phyloP scores from a whole-genome alignment of 2,113 vertebrate species.

The Lepus americanus region DNA sequence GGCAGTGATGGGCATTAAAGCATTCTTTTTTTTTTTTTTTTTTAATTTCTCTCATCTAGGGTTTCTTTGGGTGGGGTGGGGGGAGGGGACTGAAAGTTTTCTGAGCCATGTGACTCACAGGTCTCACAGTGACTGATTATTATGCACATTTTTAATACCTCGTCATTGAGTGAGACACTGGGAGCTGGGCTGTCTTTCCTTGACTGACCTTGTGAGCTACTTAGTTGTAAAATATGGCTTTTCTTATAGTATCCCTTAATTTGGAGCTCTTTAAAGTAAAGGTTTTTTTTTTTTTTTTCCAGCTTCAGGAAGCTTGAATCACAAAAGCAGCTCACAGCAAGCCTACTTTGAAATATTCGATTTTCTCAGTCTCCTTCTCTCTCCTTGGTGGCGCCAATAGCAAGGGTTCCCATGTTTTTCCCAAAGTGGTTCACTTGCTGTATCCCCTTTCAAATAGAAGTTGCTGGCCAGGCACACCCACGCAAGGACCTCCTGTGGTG shows the following conservation, averaged over 20 bases:
- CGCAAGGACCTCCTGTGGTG: background rate
- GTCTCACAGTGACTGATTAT: background rate
- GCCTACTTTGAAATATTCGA: background rate
- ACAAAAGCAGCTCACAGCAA: slow-evolving; percentile 19
- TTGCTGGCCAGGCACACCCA: background rate
- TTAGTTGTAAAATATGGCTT: slow-evolving; percentile 55
- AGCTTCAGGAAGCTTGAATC: background rate
- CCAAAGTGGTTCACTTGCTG: background rate
- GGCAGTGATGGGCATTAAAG: background rate
- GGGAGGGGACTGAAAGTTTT: background rate
- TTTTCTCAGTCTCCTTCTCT: slow-evolving; percentile 26
- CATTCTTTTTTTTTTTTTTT: background rate
- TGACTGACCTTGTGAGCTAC: slow-evolving; percentile 20
- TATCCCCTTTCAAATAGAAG: slow-evolving; percentile 6
- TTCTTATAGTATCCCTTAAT: slow-evolving; percentile 30
- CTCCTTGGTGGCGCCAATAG: background rate
- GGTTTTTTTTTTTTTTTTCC: background rate
- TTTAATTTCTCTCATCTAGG: background rate
- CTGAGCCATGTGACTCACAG: background rate
- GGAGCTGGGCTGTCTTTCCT: slow-evolving; percentile 23
- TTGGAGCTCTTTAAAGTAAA: slow-evolving; percentile 56
- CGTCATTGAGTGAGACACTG: background rate
- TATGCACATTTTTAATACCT: slow-evolving; percentile 12
- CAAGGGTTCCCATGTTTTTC: slow-evolving; percentile 41
- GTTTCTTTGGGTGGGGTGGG: background rate